Base-by-base conservation (phyloP, 2,888 invertebrate genomes). In the Schizaphis graminum region DNA sequence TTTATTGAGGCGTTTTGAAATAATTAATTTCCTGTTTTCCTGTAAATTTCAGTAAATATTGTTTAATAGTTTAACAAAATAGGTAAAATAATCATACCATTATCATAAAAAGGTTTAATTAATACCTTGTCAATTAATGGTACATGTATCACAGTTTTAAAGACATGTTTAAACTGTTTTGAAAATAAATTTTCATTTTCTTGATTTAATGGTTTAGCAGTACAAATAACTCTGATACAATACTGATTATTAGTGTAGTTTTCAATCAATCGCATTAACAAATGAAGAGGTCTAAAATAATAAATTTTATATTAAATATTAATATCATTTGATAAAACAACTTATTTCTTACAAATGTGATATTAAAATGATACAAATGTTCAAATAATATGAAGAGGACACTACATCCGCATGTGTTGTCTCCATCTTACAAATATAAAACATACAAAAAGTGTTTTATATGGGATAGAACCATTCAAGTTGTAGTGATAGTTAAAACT, bases 101-200 rank as follows among this genome's bases (percentile, higher is more conserved):
- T 35, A 77, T 77, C 7, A 86, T 41, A 49, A 10, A 85, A 3
- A 85, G 4, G 4, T 41, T 91, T 35, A 85, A n/a, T 57, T 57
- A 24, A 24, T 86, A 94, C 94, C 91, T 91, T 94, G 21, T 94
- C 91, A 41, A 94, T 94, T 67, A 2, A 21, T 86, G 94, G 94
- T 53, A 93, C 10, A 28, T 85, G 44, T 61, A 93, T 47, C 0
- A 94, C 24, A 53, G 94, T 94, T 94, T 44, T 94, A 86, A 93
- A 93, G 56, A 90, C 90, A 90, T 85, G 13, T 90, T 57, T 90
- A 47, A 90, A 91, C 49, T 67, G 61, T 67, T 86, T 86, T 41
- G 28, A 49, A 87, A 94, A 91, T 61, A 94, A 61, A n/a, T 91
- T 91, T 91, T 94, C 35, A 49, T 87, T 86, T 41, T 94, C 53